A percentile compares a stretch with the other conserved stretches of the same genome.
These are phyloP conservation scores for Pristionchus arcanus DNA, from an alignment of 2,888 invertebrate species.

Conservation along the genomic window DNA sequence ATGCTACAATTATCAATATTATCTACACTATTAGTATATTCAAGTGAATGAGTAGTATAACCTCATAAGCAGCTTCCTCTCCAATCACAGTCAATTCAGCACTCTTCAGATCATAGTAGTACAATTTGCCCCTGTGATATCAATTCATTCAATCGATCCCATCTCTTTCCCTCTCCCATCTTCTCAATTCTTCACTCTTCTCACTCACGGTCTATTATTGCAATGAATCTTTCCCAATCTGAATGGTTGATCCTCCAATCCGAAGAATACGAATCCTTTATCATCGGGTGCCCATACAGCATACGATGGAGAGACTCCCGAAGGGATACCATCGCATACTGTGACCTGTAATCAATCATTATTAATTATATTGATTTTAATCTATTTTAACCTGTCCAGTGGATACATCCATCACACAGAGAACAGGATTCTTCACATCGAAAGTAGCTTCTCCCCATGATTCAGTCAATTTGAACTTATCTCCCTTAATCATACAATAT, in stretches of 20 bases:
- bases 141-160: neutral
- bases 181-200: neutral
- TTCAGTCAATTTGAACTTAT: conserved; percentile 72
- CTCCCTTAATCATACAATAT: conserved; percentile 66
- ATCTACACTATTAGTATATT: neutral
- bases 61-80: conserved; percentile 54
- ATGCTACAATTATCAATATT: conserved; percentile 60
- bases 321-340: conserved; percentile 67
- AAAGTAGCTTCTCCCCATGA: conserved; percentile 76
- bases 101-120: conserved; percentile 70
- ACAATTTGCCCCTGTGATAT: conserved; percentile 67
- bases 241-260: conserved; percentile 68
- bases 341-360: conserved; percentile 63
- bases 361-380: conserved; percentile 55
- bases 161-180: neutral
- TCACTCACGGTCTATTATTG: conserved; percentile 68
- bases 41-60: neutral
- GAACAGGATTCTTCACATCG: conserved; percentile 72
- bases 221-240: conserved; percentile 75
- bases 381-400: conserved; percentile 63
- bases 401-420: conserved; percentile 73
- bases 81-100: conserved; percentile 64
- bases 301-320: conserved; percentile 69
- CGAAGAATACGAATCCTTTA: conserved; percentile 76
- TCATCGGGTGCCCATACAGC: conserved; percentile 76